Evolutionary conservation across 2,797 vertebrate species (phyloP).

Genomic region (Jordanella pulchra): DNA sequence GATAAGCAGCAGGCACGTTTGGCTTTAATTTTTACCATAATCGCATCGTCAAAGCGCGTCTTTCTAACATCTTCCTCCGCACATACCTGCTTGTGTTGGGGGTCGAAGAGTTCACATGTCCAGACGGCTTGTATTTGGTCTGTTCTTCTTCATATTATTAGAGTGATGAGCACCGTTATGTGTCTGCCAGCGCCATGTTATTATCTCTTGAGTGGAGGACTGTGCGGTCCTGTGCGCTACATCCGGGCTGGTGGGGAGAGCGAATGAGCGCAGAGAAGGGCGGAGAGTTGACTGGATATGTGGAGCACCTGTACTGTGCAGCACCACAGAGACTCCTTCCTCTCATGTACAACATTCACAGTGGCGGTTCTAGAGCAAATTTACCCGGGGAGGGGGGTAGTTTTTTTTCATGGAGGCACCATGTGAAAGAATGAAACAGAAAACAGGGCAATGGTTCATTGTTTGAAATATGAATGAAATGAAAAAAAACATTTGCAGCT

Average conservation of each 20-base stretch:
- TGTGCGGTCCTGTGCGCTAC: slow-evolving; percentile 78
- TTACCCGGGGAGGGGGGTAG: too few relatives aligned
- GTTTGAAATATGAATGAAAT: too few relatives aligned
- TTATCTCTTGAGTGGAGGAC: slow-evolving; percentile 64
- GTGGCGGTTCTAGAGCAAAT: too few relatives aligned
- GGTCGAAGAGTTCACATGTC: slow-evolving; percentile 79
- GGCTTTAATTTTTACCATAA: neutral
- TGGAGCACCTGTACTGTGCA: slow-evolving; percentile 71
- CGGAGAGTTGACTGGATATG: slow-evolving; percentile 46
- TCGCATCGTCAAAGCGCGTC: slow-evolving; percentile 22
- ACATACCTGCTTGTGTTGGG: slow-evolving; percentile 73
- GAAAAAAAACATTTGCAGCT: too few relatives aligned
- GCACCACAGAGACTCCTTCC: neutral
- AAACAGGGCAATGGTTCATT: too few relatives aligned
- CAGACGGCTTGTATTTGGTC: slow-evolving; percentile 46
- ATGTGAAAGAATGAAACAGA: too few relatives aligned
- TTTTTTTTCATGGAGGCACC: too few relatives aligned
- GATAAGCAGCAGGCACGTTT: slow-evolving; percentile 28
- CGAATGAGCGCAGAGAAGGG: slow-evolving; percentile 72
- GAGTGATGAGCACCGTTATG: slow-evolving; percentile 72
- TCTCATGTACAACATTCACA: neutral
- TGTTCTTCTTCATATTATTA: slow-evolving; percentile 33
- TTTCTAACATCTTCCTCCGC: slow-evolving; percentile 23
- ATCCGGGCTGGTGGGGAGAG: slow-evolving; percentile 79
- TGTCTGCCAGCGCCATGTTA: slow-evolving; percentile 83